Percentiles rank a stretch among this genome's conserved stretches.
Conservation (phyloP, 2,113 vertebrate genomes). For the Myotis lucifugus region DNA sequence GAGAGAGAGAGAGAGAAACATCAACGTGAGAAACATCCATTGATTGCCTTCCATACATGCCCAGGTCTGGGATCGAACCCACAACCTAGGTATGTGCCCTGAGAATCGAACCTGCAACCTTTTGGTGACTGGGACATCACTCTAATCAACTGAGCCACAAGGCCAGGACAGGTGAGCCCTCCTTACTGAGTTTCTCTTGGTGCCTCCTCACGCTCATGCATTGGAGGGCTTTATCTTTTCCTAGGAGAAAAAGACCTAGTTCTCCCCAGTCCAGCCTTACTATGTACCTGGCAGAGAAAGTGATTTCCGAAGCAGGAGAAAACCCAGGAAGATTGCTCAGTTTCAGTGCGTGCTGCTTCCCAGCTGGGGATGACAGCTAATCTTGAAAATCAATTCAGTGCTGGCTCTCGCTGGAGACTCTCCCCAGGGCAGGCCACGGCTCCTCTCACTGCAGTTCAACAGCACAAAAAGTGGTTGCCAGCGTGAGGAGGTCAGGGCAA, state of each 20-base stretch:
- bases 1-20: neutral
- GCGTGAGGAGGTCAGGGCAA: constrained; percentile 29
- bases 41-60: neutral
- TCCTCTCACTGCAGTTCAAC: constrained; percentile 62
- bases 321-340: constrained; percentile 71
- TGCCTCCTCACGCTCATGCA: neutral
- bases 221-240: neutral
- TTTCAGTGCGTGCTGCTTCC: constrained; percentile 51
- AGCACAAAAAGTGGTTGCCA: constrained; percentile 23
- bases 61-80: neutral
- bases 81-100: neutral
- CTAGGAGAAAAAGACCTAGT: neutral
- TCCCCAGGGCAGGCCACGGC: constrained; percentile 66
- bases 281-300: constrained; percentile 55
- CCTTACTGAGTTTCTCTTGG: neutral
- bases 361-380: constrained; percentile 76
- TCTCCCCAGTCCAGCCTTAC: neutral
- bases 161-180: neutral
- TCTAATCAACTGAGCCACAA: neutral
- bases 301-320: constrained; percentile 64
- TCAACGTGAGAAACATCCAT: neutral
- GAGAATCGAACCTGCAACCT: neutral
- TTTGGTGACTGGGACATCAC: neutral
- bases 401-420: constrained; percentile 56
- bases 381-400: constrained; percentile 76